Conservation (phyloP, 30 jellyfish, hydroid and myxozoan species). For the Hydra vulgaris region DNA sequence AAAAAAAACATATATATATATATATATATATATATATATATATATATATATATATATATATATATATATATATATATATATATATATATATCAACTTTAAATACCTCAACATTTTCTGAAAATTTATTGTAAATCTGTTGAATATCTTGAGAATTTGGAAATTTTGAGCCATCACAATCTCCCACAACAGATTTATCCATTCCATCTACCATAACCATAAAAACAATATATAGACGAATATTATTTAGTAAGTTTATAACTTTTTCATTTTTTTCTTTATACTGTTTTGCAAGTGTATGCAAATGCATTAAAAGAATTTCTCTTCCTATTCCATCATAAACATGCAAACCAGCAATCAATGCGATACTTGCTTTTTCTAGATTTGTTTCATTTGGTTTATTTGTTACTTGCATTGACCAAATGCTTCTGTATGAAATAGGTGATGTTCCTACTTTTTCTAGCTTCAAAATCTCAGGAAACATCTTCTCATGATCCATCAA, state of each 20-base stretch:
- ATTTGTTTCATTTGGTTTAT: constrained; percentile 30
- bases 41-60: no score
- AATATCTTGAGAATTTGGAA: constrained; percentile 36
- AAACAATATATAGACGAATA: constrained; percentile 48
- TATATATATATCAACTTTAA: no score
- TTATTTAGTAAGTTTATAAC: constrained; percentile 33
- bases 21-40: no score
- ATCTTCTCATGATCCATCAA: constrained; percentile 59
- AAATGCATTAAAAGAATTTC: constrained; percentile 71
- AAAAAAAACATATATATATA: no score
- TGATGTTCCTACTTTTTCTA: constrained; percentile 33
- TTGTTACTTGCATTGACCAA: constrained; percentile 45
- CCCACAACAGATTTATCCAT: constrained; percentile 61
- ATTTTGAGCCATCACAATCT: constrained; percentile 77
- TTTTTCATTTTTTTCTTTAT: constrained; percentile 40
- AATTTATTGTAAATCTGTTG: constrained; percentile 29
- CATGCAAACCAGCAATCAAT: constrained; percentile 66
- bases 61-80: no score
- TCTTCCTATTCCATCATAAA: constrained; percentile 77
- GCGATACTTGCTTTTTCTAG: constrained; percentile 52
- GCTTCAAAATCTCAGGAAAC: constrained; percentile 51
- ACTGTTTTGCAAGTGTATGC: constrained; percentile 60
- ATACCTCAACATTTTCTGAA: neutral
- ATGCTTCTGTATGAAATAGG: constrained; percentile 36
- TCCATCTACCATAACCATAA: constrained; percentile 77